Conservation (phyloP, 2,888 invertebrate genomes). For the Parascotia fuliginaria region DNA sequence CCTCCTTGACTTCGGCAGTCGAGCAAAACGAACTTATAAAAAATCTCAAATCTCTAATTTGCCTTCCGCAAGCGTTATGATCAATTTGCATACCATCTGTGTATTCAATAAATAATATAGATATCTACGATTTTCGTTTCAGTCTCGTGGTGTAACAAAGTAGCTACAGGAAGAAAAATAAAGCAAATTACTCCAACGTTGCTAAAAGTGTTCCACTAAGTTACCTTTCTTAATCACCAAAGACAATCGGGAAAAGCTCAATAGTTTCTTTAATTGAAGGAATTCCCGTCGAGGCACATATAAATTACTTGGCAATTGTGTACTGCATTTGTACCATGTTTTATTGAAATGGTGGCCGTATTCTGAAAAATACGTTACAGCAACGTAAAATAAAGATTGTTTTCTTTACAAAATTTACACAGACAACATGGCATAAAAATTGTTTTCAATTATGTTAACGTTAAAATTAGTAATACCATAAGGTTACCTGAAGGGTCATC, state of each 20-base stretch:
- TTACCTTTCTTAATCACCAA: slow-evolving; percentile 17
- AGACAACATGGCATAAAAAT: too few relatives aligned
- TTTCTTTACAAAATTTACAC: slow-evolving; percentile 13
- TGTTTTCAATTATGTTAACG: too few relatives aligned
- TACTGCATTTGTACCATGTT: slow-evolving; percentile 42
- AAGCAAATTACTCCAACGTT: neutral
- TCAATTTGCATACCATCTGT: too few relatives aligned
- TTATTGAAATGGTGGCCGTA: slow-evolving; percentile 23
- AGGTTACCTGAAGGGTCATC: too few relatives aligned
- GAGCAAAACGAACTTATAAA: too few relatives aligned
- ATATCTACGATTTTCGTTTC: too few relatives aligned
- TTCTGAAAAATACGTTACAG: slow-evolving; percentile 24
- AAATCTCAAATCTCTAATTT: too few relatives aligned
- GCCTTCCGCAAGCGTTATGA: too few relatives aligned
- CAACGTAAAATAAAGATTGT: slow-evolving; percentile 23
- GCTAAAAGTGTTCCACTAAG: slow-evolving; percentile 5
- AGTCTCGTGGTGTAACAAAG: too few relatives aligned
- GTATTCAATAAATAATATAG: too few relatives aligned
- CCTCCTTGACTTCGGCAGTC: too few relatives aligned
- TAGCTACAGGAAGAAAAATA: neutral
- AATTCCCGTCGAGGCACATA: slow-evolving; percentile 36
- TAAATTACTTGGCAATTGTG: slow-evolving; percentile 48
- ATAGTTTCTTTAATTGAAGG: slow-evolving; percentile 46
- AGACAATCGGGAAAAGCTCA: slow-evolving; percentile 16
- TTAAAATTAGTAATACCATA: too few relatives aligned